Evolutionary conservation across 2,113 vertebrate genomes (phyloP).

Genomic region (Sakesphorus luctuosus): DNA sequence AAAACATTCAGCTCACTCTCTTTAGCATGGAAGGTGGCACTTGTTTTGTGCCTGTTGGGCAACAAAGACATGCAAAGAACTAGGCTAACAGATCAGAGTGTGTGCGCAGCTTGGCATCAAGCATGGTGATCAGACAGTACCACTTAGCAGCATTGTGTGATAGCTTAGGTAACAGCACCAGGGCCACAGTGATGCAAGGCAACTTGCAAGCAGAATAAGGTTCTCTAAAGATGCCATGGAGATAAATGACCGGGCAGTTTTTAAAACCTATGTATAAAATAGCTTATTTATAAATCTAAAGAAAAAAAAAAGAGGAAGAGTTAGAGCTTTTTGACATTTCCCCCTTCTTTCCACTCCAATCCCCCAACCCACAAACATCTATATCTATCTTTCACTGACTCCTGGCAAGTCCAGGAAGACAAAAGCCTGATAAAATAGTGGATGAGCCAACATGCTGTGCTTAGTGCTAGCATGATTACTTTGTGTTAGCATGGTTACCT

Average conservation of each 20-base stretch:
- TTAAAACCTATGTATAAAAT: neutral
- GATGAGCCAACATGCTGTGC: neutral
- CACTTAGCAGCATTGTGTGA: accelerated
- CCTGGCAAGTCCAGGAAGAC: neutral
- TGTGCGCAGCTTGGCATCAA: neutral
- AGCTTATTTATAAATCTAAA: neutral
- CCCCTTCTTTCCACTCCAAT: neutral
- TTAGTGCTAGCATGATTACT: neutral
- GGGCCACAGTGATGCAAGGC: neutral
- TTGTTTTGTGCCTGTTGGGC: neutral
- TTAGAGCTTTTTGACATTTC: neutral
- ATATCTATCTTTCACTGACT: neutral
- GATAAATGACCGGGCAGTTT: neutral
- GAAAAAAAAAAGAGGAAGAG: neutral
- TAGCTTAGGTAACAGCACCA: neutral
- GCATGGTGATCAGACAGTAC: neutral
- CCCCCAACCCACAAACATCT: neutral
- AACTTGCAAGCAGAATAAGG: neutral
- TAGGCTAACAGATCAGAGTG: neutral
- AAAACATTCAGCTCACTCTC: neutral
- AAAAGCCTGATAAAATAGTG: neutral
- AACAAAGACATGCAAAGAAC: neutral
- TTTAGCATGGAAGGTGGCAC: neutral
- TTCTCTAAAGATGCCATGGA: neutral
- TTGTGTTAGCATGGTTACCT: neutral